Evolutionary conservation across 2,797 vertebrate genomes (phyloP).

Genomic region (Antrozous pallidus): DNA sequence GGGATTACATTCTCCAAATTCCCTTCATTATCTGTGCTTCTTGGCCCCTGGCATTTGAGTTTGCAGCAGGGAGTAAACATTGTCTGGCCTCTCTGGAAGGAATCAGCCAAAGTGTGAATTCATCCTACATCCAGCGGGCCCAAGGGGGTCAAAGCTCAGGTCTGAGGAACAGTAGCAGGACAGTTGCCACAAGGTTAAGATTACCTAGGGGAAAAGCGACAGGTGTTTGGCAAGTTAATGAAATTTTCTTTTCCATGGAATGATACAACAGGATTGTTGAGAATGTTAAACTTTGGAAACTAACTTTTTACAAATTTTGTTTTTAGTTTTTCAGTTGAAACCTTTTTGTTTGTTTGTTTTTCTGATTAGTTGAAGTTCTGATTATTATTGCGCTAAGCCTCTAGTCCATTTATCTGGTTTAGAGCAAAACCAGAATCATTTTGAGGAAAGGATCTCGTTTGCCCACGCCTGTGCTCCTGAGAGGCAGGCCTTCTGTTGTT

Average conservation of each 20-base stretch:
- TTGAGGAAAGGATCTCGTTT: background rate
- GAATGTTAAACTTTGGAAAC: background rate
- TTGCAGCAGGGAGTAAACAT: background rate
- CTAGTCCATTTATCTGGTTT: background rate
- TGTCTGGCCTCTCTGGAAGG: background rate
- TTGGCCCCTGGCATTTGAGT: constrained; percentile 18
- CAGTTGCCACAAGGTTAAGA: background rate
- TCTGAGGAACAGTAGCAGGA: background rate
- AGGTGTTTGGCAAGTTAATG: background rate
- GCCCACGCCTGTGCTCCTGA: background rate
- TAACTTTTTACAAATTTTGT: constrained; percentile 29
- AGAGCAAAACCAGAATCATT: constrained; percentile 13
- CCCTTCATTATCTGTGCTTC: background rate
- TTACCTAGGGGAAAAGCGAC: background rate
- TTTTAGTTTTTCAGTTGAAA: constrained; percentile 4
- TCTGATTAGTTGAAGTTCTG: background rate
- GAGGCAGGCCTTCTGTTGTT: background rate
- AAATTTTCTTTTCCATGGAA: background rate
- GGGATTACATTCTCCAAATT: background rate
- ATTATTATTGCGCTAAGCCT: background rate
- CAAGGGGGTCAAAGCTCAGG: background rate
- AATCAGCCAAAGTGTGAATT: background rate
- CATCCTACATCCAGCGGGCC: background rate
- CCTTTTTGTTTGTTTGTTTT: background rate
- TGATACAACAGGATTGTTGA: background rate